phyloP scores from a whole-genome alignment of 2,888 invertebrate species.

The Tethea ocularis region DNA sequence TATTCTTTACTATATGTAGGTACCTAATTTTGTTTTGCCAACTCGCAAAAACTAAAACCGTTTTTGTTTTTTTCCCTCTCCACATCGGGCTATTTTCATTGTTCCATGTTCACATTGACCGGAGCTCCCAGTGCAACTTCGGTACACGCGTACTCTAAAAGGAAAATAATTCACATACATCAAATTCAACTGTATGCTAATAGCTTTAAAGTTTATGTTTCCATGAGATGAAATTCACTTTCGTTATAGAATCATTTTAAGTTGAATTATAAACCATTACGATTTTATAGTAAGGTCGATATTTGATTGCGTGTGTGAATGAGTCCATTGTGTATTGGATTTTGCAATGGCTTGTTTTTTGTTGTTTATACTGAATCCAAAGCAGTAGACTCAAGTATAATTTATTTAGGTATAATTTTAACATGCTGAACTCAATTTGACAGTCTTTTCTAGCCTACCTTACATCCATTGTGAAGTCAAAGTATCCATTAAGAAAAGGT shows the following conservation, averaged over 20 bases:
- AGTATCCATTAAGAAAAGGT: no score
- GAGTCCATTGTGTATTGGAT: conserved; percentile 1
- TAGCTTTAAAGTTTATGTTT: conserved; percentile 1
- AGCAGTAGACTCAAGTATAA: no score
- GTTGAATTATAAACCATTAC: background rate
- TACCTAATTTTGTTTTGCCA: background rate
- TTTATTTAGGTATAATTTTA: background rate
- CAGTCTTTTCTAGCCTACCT: no score
- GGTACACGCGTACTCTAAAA: conserved; percentile 53
- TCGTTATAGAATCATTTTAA: background rate
- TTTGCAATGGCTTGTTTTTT: conserved; percentile 5
- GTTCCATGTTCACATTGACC: conserved; percentile 30
- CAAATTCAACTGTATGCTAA: background rate
- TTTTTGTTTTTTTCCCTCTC: conserved; percentile 10
- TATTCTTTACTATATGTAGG: background rate
- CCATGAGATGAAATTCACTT: conserved; percentile 2
- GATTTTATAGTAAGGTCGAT: background rate
- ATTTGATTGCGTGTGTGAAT: background rate
- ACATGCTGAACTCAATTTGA: background rate
- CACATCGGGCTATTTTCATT: conserved; percentile 19
- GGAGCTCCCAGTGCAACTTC: conserved; percentile 49
- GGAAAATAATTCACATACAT: conserved; percentile 1
- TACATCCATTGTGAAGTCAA: no score
- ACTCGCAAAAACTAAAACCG: background rate
- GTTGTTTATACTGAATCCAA: background rate